These are phyloP conservation scores for Bubo scandiacus DNA, from an alignment of 2,113 vertebrate species.

Conservation along the genomic window DNA sequence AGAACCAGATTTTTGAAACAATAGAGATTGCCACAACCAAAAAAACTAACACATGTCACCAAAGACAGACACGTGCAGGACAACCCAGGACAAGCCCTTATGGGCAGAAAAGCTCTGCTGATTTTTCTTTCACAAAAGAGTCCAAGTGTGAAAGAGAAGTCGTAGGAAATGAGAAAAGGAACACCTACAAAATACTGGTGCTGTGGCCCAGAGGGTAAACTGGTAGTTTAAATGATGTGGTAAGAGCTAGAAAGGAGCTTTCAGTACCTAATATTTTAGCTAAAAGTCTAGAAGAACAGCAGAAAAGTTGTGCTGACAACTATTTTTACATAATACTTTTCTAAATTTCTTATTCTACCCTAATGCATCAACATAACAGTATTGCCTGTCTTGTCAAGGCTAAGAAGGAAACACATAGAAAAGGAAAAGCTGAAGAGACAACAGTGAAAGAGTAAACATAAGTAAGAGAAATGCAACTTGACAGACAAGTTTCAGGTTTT, in stretches of 20 bases:
- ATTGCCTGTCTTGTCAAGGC: neutral
- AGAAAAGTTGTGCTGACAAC: neutral
- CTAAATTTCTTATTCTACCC: neutral
- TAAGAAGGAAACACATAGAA: neutral
- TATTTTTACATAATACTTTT: neutral
- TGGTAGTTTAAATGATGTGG: neutral
- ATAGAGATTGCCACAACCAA: neutral
- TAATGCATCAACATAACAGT: neutral
- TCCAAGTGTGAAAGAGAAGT: neutral
- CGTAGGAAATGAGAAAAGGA: neutral
- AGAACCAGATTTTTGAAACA: neutral
- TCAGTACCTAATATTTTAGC: neutral
- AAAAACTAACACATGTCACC: neutral
- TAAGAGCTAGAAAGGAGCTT: neutral
- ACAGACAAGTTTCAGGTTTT: neutral
- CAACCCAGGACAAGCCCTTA: neutral
- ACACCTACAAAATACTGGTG: neutral
- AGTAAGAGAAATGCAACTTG: constrained; percentile 31
- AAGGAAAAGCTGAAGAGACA: constrained; percentile 14
- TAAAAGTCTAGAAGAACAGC: neutral
- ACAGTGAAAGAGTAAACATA: constrained; percentile 7
- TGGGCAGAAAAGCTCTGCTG: neutral
- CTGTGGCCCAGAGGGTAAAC: neutral
- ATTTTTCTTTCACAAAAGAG: neutral
- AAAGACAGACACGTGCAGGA: neutral